Conservation (phyloP, 2,888 invertebrate species). For the Smittia sp. region DNA sequence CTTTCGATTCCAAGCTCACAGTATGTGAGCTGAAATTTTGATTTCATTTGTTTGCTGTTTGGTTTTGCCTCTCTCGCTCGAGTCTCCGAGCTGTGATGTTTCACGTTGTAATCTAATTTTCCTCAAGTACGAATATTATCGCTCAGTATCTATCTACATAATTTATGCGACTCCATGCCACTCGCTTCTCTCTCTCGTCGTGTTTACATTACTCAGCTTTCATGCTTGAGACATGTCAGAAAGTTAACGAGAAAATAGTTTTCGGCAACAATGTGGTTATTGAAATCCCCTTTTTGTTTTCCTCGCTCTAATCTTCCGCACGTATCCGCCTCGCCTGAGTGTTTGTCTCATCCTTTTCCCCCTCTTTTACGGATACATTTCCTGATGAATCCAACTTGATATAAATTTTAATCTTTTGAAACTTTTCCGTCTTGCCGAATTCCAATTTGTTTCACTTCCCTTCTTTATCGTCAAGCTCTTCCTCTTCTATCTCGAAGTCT, state of each 20-base stretch:
- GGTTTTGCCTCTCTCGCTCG: background rate
- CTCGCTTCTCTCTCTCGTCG: background rate
- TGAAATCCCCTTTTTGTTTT: slow-evolving; percentile 5
- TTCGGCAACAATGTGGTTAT: slow-evolving; percentile 20
- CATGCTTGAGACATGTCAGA: slow-evolving; percentile 9
- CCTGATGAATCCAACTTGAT: background rate
- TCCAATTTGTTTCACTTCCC: slow-evolving; percentile 9
- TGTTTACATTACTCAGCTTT: slow-evolving; percentile 1
- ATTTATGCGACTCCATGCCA: slow-evolving; percentile 21
- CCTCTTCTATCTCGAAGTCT: background rate
- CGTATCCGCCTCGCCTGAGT: background rate
- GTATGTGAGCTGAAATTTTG: slow-evolving; percentile 28
- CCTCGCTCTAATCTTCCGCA: background rate
- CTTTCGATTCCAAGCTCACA: background rate
- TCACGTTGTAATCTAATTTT: slow-evolving; percentile 19
- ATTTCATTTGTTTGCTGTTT: slow-evolving; percentile 18
- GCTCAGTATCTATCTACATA: background rate
- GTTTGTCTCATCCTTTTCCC: background rate
- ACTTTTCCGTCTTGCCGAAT: background rate
- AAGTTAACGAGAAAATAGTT: slow-evolving; percentile 25
- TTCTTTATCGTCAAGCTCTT: background rate
- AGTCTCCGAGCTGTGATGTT: background rate
- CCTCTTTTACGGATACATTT: slow-evolving; percentile 2
- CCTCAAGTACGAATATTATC: slow-evolving; percentile 18
- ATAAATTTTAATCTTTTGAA: slow-evolving; percentile 24